Evolutionary conservation across 2,797 vertebrate species (phyloP), one percentile per base, ranked within the genome.

Genomic region (Emydoidea blandingii): DNA sequence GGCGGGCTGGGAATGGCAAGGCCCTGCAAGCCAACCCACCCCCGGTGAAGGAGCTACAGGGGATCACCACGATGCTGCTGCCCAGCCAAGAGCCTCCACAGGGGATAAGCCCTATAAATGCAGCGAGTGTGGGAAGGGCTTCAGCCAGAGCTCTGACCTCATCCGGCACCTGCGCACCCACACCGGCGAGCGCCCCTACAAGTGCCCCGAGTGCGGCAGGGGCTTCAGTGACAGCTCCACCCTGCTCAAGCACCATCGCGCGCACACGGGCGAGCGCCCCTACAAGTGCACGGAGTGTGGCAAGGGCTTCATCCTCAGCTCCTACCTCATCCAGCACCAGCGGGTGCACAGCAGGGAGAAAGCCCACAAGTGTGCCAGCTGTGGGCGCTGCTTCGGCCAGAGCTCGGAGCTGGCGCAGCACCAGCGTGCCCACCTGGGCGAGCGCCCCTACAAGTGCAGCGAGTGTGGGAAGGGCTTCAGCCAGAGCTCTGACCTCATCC

Each of bases 41-140:
- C 4, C 47, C 14, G 49, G 47, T 9, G 65, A 53, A 3, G 2
- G 11, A 0, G 1, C 8, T 21, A 5, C 4, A 14, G 65, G 59
- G 37, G 74, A 8, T 8, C 18, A 15, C 79, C 23, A 9, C 37
- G 41, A n/a, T 84, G 41, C 47, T 53, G 53, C 5, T 49, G 1
- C 10, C 16, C 27, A 65, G 18, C 27, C 41, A 41, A 57, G 41
- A 29, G 37, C 8, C 16, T 29, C 15, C 27, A 9, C 9, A 3
- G 52, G 27, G 91, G 47, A 82, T 23, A 59, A 57, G 82, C 44
- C 12, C 54, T 83, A 8, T 53, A 89, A 78, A 41, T 29, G 15
- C 29, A 19, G 6, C 5, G 10, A 79, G 23, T 37, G 76, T 18
- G n/a, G n/a, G 23, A 78, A 83, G 29, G 50, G 6, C 79, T 94